Evolutionary conservation across 2,113 vertebrate genomes (phyloP).

Genomic region (Paraplagusia blochii): DNA sequence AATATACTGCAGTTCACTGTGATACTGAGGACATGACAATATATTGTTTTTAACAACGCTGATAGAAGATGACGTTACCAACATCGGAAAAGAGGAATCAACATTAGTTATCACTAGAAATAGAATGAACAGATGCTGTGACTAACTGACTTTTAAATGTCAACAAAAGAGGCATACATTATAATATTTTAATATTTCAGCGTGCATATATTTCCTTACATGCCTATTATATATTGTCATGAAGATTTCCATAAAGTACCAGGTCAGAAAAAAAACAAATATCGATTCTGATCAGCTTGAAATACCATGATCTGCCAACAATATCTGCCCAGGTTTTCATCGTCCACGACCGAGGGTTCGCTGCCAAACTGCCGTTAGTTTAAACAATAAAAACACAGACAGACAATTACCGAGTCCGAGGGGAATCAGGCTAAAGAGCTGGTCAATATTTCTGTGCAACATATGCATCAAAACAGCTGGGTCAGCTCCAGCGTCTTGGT

Average conservation of each 20-base stretch:
- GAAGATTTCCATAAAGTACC: slow-evolving; percentile 8
- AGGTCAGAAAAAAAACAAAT: slow-evolving; percentile 19
- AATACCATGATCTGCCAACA: slow-evolving; percentile 55
- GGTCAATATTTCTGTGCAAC: slow-evolving; percentile 75
- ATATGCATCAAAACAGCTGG: slow-evolving; percentile 70
- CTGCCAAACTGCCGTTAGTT: slow-evolving; percentile 69
- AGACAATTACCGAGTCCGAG: slow-evolving; percentile 71
- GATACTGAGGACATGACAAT: too few species aligned
- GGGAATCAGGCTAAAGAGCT: slow-evolving; percentile 76
- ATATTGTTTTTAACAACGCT: too few species aligned
- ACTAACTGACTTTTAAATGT: too few species aligned
- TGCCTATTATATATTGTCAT: not conserved
- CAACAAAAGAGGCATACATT: too few species aligned
- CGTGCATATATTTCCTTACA: not conserved
- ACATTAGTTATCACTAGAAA: too few species aligned
- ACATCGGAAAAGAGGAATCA: too few species aligned
- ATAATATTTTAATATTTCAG: not conserved
- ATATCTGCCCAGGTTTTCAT: slow-evolving; percentile 49
- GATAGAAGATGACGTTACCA: too few species aligned
- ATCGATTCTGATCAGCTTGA: slow-evolving; percentile 47
- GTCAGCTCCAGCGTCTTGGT: slow-evolving; percentile 54
- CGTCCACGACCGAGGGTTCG: slow-evolving; percentile 62
- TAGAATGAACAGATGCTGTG: too few species aligned
- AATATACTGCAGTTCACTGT: too few species aligned
- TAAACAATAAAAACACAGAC: slow-evolving; percentile 76